These are phyloP conservation scores for Mungos mungo DNA, from an alignment of 2,113 vertebrate genomes.

Conservation along the genomic window DNA sequence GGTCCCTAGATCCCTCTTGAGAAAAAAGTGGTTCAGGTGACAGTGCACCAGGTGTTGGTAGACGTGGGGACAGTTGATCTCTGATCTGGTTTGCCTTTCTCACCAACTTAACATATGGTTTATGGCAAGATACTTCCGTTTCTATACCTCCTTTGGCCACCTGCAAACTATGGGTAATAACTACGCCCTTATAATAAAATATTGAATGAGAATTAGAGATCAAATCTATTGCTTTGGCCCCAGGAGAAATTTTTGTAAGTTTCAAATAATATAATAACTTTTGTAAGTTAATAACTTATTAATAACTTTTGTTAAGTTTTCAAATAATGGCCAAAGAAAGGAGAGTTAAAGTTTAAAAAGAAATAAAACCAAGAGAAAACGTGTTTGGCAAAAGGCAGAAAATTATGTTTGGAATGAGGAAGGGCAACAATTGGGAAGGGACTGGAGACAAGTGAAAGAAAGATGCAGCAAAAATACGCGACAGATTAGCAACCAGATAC, in stretches of 20 bases:
- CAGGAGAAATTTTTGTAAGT: not conserved
- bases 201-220: not conserved
- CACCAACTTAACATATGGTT: not conserved
- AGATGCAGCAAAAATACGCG: not conserved
- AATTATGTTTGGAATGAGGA: not conserved
- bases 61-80: not conserved
- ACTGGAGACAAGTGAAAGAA: not conserved
- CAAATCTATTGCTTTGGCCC: not conserved
- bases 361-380: not conserved
- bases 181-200: not conserved
- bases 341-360: slow-evolving; percentile 9
- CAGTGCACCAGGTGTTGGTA: not conserved
- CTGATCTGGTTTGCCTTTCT: not conserved
- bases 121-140: not conserved
- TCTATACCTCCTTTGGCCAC: not conserved
- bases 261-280: not conserved
- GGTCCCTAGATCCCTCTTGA: not conserved
- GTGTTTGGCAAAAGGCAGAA: not conserved
- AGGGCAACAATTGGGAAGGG: not conserved
- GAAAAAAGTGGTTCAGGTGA: not conserved
- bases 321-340: not conserved
- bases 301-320: not conserved
- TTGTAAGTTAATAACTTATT: not conserved
- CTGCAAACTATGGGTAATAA: not conserved
- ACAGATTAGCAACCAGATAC: not conserved